Conservation (phyloP, 1,140 invertebrate species). For the Drosophila cardini region DNA sequence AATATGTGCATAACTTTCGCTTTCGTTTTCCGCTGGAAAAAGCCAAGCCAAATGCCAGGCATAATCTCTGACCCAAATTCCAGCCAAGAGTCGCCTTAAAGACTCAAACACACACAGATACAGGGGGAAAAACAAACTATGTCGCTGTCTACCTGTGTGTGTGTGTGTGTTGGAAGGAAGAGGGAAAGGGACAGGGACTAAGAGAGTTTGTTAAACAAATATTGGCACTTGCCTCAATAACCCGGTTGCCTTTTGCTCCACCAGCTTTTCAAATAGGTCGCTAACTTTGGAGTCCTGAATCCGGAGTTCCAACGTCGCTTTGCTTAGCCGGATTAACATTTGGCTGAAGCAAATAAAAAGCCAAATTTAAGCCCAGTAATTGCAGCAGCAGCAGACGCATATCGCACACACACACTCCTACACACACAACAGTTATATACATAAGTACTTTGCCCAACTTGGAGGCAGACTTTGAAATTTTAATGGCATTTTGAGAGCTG, state of each 20-base stretch:
- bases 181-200: not conserved
- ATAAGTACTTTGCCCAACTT: too few species aligned
- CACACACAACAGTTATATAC: not conserved
- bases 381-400: slow-evolving; percentile 13
- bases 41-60: slow-evolving; percentile 48
- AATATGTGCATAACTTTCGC: slow-evolving; percentile 77
- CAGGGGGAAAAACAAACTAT: slow-evolving; percentile 56
- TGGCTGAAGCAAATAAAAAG: slow-evolving; percentile 52
- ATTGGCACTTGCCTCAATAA: slow-evolving; percentile 82
- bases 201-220: slow-evolving; percentile 59
- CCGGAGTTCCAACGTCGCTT: slow-evolving; percentile 16
- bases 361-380: slow-evolving; percentile 39
- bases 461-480: slow-evolving; percentile 58
- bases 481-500: slow-evolving; percentile 52
- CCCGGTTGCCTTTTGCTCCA: slow-evolving; percentile 50
- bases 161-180: not conserved
- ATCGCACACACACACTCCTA: slow-evolving; percentile 4
- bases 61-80: slow-evolving; percentile 80
- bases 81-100: slow-evolving; percentile 61
- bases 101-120: slow-evolving; percentile 50
- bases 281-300: slow-evolving; percentile 18
- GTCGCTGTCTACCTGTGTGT: slow-evolving; percentile 38
- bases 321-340: slow-evolving; percentile 26
- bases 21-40: slow-evolving; percentile 46
- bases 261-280: slow-evolving; percentile 65